Evolutionary conservation across 2,888 invertebrate species (phyloP).

Genomic region (Ceriagrion tenellum): DNA sequence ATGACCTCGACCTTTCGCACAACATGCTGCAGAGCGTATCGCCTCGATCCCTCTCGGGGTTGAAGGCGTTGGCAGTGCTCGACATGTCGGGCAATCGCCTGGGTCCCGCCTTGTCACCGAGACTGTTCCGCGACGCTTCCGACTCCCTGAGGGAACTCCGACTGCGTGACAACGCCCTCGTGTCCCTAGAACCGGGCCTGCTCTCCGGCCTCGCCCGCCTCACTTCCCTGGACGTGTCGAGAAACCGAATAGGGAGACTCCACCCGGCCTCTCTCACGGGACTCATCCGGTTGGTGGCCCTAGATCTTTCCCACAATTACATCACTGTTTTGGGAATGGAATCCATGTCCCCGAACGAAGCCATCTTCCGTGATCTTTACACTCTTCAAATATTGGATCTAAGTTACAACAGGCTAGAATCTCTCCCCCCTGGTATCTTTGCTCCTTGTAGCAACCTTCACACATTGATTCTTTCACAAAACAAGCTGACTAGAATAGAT

Average conservation of each 20-base stretch:
- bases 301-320: conserved; percentile 90
- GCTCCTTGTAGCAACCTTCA: conserved; percentile 95
- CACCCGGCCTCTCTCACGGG: conserved; percentile 89
- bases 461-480: conserved; percentile 91
- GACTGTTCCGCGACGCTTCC: conserved; percentile 89
- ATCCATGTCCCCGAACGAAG: conserved; percentile 81
- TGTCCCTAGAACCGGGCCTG: conserved; percentile 90
- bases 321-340: conserved; percentile 68
- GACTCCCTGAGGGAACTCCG: conserved; percentile 92
- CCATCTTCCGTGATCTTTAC: conserved; percentile 91
- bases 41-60: conserved; percentile 89
- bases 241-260: conserved; percentile 91
- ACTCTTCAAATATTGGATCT: conserved; percentile 92
- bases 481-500: conserved; percentile 91
- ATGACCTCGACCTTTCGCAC: conserved; percentile 90
- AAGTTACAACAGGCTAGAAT: conserved; percentile 90
- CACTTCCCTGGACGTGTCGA: conserved; percentile 89
- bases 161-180: conserved; percentile 94
- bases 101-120: conserved; percentile 88
- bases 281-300: conserved; percentile 90
- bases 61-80: conserved; percentile 90
- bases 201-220: conserved; percentile 92
- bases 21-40: conserved; percentile 94
- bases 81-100: conserved; percentile 95
- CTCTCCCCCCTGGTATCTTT: conserved; percentile 92